Conservation (phyloP, 2,888 invertebrate species). For the Nemoura dubitans region DNA sequence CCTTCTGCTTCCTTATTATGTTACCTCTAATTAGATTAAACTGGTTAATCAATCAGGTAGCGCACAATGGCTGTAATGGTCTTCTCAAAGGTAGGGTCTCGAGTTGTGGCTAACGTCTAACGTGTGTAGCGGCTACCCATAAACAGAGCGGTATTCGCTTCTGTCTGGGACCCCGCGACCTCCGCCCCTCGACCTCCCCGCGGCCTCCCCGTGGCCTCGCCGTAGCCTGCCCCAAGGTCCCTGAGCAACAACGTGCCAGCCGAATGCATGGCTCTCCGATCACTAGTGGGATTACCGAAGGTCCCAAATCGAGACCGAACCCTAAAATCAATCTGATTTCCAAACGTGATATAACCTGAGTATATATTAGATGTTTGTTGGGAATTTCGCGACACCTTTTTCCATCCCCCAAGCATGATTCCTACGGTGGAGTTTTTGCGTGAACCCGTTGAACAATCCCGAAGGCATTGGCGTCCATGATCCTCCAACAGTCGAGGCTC, state of each 20-base stretch:
- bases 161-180: background rate
- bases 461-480: background rate
- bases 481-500: background rate
- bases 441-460: background rate
- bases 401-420: background rate
- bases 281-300: constrained; percentile 33
- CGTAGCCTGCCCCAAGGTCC: background rate
- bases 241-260: background rate
- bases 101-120: background rate
- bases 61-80: background rate
- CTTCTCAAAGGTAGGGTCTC: background rate
- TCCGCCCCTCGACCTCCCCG: background rate
- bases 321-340: constrained; percentile 48
- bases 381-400: constrained; percentile 1
- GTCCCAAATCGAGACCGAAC: constrained; percentile 39
- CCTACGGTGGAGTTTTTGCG: background rate
- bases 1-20: constrained; percentile 5
- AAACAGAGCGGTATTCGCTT: background rate
- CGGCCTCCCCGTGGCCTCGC: background rate
- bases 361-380: constrained; percentile 16
- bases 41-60: background rate
- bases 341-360: constrained; percentile 44
- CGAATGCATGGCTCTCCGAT: constrained; percentile 13
- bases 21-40: constrained; percentile 12
- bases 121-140: background rate